These are phyloP conservation scores for Actenoides hombroni DNA, from an alignment of 2,113 vertebrate species.

Conservation along the genomic window DNA sequence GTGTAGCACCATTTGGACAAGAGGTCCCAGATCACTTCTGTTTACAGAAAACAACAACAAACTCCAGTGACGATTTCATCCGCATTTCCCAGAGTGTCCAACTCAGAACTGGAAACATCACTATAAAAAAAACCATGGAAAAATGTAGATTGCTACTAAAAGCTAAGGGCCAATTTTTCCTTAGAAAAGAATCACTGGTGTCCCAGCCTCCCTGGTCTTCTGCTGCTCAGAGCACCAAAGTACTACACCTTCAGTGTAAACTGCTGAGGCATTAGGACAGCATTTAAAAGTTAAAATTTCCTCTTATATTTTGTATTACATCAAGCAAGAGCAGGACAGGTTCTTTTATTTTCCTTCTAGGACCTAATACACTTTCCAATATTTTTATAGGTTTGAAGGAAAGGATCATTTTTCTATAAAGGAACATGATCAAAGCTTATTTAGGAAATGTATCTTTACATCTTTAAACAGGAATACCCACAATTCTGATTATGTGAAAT, in stretches of 20 bases:
- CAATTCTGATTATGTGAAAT: neutral
- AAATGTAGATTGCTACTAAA: neutral
- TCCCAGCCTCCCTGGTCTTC: neutral
- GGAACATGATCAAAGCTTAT: neutral
- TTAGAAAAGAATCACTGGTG: conserved; percentile 1
- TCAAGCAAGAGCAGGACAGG: neutral
- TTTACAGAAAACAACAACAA: neutral
- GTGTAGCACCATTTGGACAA: neutral
- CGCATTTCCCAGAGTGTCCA: neutral
- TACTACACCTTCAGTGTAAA: neutral
- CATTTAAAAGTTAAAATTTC: neutral
- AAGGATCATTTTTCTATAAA: neutral
- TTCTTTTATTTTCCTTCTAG: neutral
- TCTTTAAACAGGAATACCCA: neutral
- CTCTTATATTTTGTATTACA: neutral
- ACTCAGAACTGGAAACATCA: neutral
- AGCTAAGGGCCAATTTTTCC: conserved; percentile 43
- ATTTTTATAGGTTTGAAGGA: neutral
- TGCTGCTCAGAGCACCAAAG: neutral
- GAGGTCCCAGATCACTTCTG: neutral
- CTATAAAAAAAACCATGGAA: neutral
- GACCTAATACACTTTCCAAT: neutral
- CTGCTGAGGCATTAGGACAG: neutral
- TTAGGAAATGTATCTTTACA: neutral
- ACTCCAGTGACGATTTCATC: neutral